Evolutionary conservation across 2,797 vertebrate species (phyloP).

Genomic region (Myotis pilosus): DNA sequence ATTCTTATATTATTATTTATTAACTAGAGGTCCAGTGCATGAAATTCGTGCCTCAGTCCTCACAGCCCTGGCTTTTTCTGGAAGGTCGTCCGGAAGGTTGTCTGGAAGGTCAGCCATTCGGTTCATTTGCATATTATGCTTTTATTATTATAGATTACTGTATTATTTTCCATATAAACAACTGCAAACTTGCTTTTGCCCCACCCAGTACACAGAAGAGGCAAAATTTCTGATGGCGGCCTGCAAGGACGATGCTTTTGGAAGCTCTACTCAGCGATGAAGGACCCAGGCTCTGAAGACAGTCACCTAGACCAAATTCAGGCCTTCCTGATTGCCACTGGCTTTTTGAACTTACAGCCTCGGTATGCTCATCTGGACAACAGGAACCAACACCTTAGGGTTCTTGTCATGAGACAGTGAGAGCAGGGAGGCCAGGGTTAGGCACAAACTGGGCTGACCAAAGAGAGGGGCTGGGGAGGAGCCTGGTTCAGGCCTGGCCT

Average conservation of each 20-base stretch:
- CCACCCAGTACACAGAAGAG: background rate
- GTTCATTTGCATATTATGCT: too few relatives aligned
- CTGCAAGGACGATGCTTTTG: background rate
- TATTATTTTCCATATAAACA: background rate
- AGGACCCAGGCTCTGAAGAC: background rate
- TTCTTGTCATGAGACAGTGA: background rate
- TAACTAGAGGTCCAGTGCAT: too few relatives aligned
- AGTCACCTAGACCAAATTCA: background rate
- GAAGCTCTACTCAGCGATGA: background rate
- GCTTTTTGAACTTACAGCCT: background rate
- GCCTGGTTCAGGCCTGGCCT: background rate
- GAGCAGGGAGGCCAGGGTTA: background rate
- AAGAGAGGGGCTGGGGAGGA: too few relatives aligned
- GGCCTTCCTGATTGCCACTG: background rate
- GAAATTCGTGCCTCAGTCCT: too few relatives aligned
- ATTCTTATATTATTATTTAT: background rate
- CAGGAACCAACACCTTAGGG: background rate
- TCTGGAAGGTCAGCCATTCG: too few relatives aligned
- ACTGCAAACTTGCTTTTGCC: background rate
- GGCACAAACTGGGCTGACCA: fast-evolving
- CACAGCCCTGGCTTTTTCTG: too few relatives aligned
- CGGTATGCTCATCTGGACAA: background rate
- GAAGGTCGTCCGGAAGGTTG: too few relatives aligned
- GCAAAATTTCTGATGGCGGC: too few relatives aligned
- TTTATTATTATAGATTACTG: too few relatives aligned